Base-by-base conservation (phyloP, 2,797 vertebrate species). In the Lutjanus argentimaculatus region DNA sequence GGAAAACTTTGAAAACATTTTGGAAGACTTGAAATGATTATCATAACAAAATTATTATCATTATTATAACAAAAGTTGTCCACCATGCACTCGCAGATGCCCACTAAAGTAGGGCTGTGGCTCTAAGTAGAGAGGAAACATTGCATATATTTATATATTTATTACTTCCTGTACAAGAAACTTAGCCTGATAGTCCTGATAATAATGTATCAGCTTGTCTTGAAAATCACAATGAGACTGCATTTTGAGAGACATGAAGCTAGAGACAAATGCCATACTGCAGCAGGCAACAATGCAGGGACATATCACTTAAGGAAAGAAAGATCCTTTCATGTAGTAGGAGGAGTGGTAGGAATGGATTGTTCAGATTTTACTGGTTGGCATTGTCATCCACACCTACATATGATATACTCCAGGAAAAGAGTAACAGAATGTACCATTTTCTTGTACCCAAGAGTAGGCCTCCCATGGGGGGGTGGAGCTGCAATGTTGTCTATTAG, bases 401-500 rank as follows among this genome's bases (percentile, higher is more conserved):
- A 56, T 21, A 19, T 36, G 2, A 51, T 57, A 14, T 2, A 25
- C 66, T 72, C 15, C 9, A 64, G 19, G 21, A 48, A 51, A 30
- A n/a, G 19, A 59, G 1, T 42, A 22, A 75, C 51, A 3, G 2
- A 30, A 10, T 40, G 19, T 1, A 43, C 0, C 1, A 17, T 69
- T 81, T 67, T 4, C 0, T 17, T 57, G 57, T 25, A 36, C 30
- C 30, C 30, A 36, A 6, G 19, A 42, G n/a, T 62, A 21, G 49
- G n/a, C 48, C 58, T 67, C 43, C 67, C 7, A 19, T 25, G 7
- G 45, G 61, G 40, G 25, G 69, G 61, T 15, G n/a, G 36, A 51
- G 52, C 64, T 82, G 55, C 46, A 65, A 77, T 89, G 74, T 84
- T 4, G 30, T 3, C 30, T 36, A 84, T 68, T 42, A 77, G 15